Evolutionary conservation across 2,888 invertebrate species (phyloP).

Genomic region (Isoperla grammatica): DNA sequence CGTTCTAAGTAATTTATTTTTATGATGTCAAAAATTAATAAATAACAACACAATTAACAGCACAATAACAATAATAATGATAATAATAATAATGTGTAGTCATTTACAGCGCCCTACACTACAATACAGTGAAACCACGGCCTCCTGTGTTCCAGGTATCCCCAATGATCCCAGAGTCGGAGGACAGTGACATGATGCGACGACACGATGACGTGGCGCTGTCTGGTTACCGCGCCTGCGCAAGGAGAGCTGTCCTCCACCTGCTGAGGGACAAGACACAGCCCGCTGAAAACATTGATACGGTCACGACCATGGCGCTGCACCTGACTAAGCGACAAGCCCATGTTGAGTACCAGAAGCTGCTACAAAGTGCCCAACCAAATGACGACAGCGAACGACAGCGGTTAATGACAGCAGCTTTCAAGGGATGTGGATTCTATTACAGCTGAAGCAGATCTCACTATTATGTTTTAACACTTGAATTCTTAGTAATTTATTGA

Average conservation of each 20-base stretch:
- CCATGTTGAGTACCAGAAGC: slow-evolving; percentile 10
- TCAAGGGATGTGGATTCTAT: slow-evolving; percentile 18
- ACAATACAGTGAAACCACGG: too few relatives aligned
- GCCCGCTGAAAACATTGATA: neutral
- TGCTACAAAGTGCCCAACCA: neutral
- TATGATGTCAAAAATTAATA: too few relatives aligned
- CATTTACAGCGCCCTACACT: too few relatives aligned
- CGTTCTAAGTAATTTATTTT: neutral
- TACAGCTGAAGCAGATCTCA: neutral
- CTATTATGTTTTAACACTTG: neutral
- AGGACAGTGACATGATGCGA: neutral
- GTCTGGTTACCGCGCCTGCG: slow-evolving; percentile 14
- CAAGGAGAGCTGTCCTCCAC: slow-evolving; percentile 2
- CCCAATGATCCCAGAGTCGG: slow-evolving; percentile 15
- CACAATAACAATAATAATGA: neutral
- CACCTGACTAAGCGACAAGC: slow-evolving; percentile 4
- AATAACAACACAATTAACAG: neutral
- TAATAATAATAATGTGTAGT: slow-evolving; percentile 2
- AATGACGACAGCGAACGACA: neutral
- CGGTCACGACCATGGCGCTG: neutral
- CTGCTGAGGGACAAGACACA: neutral
- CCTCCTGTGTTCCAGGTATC: neutral
- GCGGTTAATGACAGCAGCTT: slow-evolving; percentile 7
- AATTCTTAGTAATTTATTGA: neutral
- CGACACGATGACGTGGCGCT: slow-evolving; percentile 3